Evolutionary conservation across 92 coral and sea anemone species (phyloP), one percentile per base, ranked within the genome.

Genomic region (Palythoa grandiflora): DNA sequence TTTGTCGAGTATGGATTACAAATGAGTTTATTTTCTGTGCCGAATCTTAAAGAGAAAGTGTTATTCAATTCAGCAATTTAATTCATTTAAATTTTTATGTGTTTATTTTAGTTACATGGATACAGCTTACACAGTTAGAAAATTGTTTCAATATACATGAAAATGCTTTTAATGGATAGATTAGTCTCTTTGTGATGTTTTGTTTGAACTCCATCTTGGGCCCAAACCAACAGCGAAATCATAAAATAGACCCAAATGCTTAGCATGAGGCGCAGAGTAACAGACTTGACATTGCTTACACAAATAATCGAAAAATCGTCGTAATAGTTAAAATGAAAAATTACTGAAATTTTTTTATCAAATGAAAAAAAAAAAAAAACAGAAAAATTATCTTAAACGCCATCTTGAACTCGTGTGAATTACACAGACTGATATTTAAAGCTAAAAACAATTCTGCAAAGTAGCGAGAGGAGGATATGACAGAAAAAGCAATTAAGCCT

Each of bases 351-450:
- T 40, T 73, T 40, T 39, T 13, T 73, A 15, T 8, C 2, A 40
- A 38, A 66, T 66, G 20, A 20, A 66, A 66, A 44, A 44, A 44
- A 7, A 73, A 73, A 35, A 73, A 51, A 73, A 39, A 21, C 47
- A 73, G 38, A 21, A 73, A 73, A 38, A 39, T 9, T 13, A 54
- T 73, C 78, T 37, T 9, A 73, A 37, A 37, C 28, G 14, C 38
- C 78, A 81, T 81, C 61, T 37, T 21, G 3, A 81, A 66, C 86
- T 81, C 86, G 86, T 81, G 86, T 65, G 86, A 81, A 81, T 65
- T 12, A 66, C 21, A 65, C 86, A 81, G 86, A 81, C 86, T 44
- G 38, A 66, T 44, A 2, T 65, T 68, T 68, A 6, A 81, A 71
- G 66, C 20, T 63, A 48, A 44, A 66, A 66, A 73, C 16, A 74